Base-by-base conservation (phyloP, 1,140 invertebrate genomes). In the Harpegnathos saltator region DNA sequence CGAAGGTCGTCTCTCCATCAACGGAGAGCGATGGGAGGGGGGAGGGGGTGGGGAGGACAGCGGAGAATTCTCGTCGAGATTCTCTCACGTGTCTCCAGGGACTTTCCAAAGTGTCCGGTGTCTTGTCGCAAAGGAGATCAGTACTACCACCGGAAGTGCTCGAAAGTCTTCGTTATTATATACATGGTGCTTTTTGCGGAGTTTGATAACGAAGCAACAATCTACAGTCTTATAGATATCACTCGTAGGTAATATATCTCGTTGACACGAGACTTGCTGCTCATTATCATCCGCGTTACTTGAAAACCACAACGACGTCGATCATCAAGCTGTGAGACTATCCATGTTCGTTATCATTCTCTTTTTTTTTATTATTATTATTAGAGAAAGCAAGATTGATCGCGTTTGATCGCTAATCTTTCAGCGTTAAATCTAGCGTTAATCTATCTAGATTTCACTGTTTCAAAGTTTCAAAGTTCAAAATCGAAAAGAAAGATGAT, bases 121-220 rank as follows among this genome's bases (percentile, higher is more conserved):
- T 84, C 9, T n/a, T n/a, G 15, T 14, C 15, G 52, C 24, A 48
- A 1, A n/a, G 0, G 4, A 3, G 15, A 14, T 1, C 24, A 66
- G 52, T 38, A 14, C 17, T 26, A 73, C 4, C 52, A 78, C 22
- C 12, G 11, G 14, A 75, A 65, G 17, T 65, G 15, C 15, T 61
- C 14, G 66, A n/a, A 61, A 74, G 52, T 52, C 17, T 58, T 12
- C 11, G 22, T 0, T 48, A 78, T 54, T 80, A 82, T 73, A 3
- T 82, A 82, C 58, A 82, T 33, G 26, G 33, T 72, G 62, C 0
- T 74, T 52, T n/a, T 1, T 7, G 22, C n/a, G 48, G 26, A 62
- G 2, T 26, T 44, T 14, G 26, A 72, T 62, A 82, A 54, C 48
- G 1, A 17, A 71, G 52, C 75, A 77, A 68, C 29, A 71, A 66